Conservation (phyloP, 2,888 invertebrate genomes). For the Corythucha ciliata region DNA sequence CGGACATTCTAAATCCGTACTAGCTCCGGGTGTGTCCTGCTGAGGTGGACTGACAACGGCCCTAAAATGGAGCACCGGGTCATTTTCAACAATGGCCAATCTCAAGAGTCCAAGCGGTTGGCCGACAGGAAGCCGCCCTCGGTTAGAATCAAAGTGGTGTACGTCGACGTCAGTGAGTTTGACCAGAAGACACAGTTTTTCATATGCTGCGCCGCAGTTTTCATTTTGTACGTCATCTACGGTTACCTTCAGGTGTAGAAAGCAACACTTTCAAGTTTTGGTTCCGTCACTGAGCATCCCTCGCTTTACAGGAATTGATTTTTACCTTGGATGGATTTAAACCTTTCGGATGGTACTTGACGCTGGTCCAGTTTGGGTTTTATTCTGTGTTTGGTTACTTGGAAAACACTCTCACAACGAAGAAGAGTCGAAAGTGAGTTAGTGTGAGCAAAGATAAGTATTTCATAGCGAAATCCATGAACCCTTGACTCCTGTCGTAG, state of each 20-base stretch:
- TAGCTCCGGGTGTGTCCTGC: too few relatives aligned
- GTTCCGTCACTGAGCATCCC: constrained; percentile 12
- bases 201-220: constrained; percentile 67
- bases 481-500: too few relatives aligned
- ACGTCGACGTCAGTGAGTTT: constrained; percentile 59
- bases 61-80: too few relatives aligned
- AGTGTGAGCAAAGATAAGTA: too few relatives aligned
- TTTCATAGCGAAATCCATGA: too few relatives aligned
- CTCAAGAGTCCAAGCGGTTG: too few relatives aligned
- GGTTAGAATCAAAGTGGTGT: constrained; percentile 45
- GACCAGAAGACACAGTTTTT: constrained; percentile 61
- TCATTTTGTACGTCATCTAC: constrained; percentile 79
- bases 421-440: too few relatives aligned
- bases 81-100: too few relatives aligned
- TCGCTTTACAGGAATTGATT: constrained; percentile 61
- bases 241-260: constrained; percentile 64
- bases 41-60: too few relatives aligned
- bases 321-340: constrained; percentile 84
- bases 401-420: too few relatives aligned
- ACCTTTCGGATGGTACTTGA: constrained; percentile 84
- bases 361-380: constrained; percentile 80
- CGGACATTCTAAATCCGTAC: too few relatives aligned
- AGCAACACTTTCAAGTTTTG: not conserved
- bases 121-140: not conserved
- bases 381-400: constrained; percentile 71